These are phyloP conservation scores for Zoroaster sp. DNA, from an alignment of 53 echinoderm and acorn worm genomes.

Conservation along the genomic window DNA sequence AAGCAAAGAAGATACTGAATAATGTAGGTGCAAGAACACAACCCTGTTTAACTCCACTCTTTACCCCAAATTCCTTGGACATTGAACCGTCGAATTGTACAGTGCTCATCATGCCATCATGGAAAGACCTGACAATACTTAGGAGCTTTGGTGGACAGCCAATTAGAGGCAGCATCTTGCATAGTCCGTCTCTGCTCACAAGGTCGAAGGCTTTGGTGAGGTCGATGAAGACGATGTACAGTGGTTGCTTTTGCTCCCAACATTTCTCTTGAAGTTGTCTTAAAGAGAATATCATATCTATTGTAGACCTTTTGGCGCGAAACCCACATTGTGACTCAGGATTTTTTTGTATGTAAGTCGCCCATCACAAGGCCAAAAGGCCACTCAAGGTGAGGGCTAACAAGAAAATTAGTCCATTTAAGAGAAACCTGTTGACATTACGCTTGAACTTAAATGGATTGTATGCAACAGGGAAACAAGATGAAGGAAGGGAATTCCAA, in stretches of 20 bases:
- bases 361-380: too few species aligned
- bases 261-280: constrained; percentile 65
- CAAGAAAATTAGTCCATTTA: too few species aligned
- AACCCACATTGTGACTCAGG: constrained; percentile 66
- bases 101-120: background rate
- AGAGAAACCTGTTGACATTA: too few species aligned
- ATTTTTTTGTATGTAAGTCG: too few species aligned
- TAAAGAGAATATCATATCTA: constrained; percentile 66
- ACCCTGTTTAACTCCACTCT: constrained; percentile 22
- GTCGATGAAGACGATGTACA: constrained; percentile 56
- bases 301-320: constrained; percentile 57
- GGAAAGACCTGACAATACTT: constrained; percentile 41
- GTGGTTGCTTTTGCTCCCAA: constrained; percentile 15
- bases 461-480: too few species aligned
- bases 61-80: background rate
- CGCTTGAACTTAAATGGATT: too few species aligned
- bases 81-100: background rate
- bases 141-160: constrained; percentile 52
- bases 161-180: constrained; percentile 38
- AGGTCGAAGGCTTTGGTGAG: constrained; percentile 10
- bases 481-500: too few species aligned
- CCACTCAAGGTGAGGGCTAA: too few species aligned
- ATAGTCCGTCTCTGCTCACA: too few species aligned
- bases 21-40: constrained; percentile 27
- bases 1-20: background rate